Evolutionary conservation across 2,888 invertebrate species (phyloP), one percentile per base, ranked within the genome.

Genomic region (Hypselothyrea guttata): DNA sequence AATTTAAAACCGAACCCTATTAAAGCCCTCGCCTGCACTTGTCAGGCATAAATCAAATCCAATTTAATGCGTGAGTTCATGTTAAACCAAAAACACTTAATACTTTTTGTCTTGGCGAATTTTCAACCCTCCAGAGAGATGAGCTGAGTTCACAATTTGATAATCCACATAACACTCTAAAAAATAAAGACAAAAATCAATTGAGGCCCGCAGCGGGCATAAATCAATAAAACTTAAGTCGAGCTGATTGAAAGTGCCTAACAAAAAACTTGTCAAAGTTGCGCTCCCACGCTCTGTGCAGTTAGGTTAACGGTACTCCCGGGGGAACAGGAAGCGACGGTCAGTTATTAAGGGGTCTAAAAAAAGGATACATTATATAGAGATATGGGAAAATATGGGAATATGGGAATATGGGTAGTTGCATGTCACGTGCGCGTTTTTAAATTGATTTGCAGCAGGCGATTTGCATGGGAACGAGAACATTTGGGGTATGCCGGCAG

Each of bases 391-490:
- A 22, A 22, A 22, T 22, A 22, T 22, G 22, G 22, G 22, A 22
- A 22, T 22, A 22, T 22, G 22, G 22, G 22, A 56, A 60, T 69
- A 55, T 84, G 77, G 71, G 46, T 56, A 46, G 59, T 72, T 65
- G 57, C 7, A 15, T 49, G 84, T 75, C 78, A 77, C 78, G 84
- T 79, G 78, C 58, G 75, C 55, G 16, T 41, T 54, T 49, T 68
- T 75, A 77, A 77, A 79, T 81, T 79, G 84, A 79, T 76, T 79
- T 71, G 41, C 51, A 34, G 34, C 66, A 41, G 75, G 27, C 79
- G 57, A 79, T 83, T 78, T 77, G 59, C 75, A 77, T 78, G 78
- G 84, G 84, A 78, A 78, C 60, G 2, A 48, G 55, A 30, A 42
- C 8, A 11, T 34, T 5, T n/a, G 22, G 28, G 4, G 7, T 34